Percentiles rank a stretch among this genome's conserved stretches.
Evolutionary conservation across 2,113 vertebrate genomes (phyloP).

Genomic region (Gracilinanus agilis): DNA sequence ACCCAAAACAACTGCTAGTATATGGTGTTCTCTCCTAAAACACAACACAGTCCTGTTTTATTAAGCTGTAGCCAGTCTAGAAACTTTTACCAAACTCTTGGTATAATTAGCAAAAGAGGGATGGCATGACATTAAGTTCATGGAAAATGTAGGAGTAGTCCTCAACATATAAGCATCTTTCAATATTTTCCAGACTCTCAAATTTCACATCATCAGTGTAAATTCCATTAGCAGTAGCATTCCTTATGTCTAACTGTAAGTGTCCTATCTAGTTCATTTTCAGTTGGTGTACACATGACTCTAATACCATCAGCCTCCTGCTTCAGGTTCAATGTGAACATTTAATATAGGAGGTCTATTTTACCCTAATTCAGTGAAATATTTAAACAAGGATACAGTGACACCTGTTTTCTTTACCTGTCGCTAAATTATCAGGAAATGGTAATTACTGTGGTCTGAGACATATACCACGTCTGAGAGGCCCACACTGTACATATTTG

Average conservation of each 20-base stretch:
- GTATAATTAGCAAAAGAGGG: not conserved
- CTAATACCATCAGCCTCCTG: not conserved
- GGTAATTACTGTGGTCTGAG: not conserved
- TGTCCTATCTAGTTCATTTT: not conserved
- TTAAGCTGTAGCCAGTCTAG: not conserved
- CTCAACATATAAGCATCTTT: not conserved
- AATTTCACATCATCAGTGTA: not conserved
- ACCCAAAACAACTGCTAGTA: not conserved
- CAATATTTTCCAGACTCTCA: not conserved
- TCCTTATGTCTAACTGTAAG: not conserved
- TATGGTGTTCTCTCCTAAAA: not conserved
- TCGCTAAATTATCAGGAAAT: not conserved
- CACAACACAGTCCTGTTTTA: not conserved
- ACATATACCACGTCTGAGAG: not conserved
- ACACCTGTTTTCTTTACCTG: not conserved
- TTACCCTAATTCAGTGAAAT: not conserved
- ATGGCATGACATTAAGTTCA: not conserved
- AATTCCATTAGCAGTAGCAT: not conserved
- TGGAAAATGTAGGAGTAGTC: not conserved
- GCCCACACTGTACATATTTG: not conserved
- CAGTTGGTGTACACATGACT: accelerated
- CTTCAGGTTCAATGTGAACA: not conserved
- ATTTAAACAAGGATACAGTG: not conserved
- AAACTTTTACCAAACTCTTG: not conserved
- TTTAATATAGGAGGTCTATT: not conserved